Conservation (phyloP, 2,113 vertebrate species). For the Marmota flaviventris region DNA sequence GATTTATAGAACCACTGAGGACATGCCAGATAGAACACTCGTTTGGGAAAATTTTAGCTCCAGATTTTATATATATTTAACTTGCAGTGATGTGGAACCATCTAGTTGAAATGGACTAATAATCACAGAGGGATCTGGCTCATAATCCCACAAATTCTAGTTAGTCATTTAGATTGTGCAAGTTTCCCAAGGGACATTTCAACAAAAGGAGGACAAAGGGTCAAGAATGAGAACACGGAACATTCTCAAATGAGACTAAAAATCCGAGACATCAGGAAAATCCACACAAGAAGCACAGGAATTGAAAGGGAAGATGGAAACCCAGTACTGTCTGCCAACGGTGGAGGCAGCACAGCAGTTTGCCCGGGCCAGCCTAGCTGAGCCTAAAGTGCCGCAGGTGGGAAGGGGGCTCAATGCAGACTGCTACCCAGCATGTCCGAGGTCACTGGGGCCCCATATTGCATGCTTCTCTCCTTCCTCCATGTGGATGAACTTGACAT, state of each 20-base stretch:
- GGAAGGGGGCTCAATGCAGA: not conserved
- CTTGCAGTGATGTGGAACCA: not conserved
- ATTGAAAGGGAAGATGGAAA: not conserved
- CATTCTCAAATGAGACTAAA: conserved; percentile 19
- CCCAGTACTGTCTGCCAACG: not conserved
- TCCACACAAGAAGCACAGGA: not conserved
- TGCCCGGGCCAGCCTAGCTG: not conserved
- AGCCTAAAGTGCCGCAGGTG: not conserved
- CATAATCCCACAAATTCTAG: conserved; percentile 26
- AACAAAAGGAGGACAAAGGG: conserved; percentile 50
- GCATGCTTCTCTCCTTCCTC: not conserved
- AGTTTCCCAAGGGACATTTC: conserved; percentile 47
- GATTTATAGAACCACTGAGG: not conserved
- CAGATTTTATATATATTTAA: conserved; percentile 11
- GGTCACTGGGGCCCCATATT: not conserved
- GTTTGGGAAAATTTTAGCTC: not conserved
- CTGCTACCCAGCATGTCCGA: fast-evolving
- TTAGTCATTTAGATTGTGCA: conserved; percentile 37
- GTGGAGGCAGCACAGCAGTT: not conserved
- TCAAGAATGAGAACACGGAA: not conserved
- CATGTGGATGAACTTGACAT: not conserved
- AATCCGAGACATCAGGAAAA: not conserved
- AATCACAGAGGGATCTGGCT: not conserved
- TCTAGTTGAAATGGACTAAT: not conserved
- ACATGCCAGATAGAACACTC: not conserved